Percentiles rank a stretch among this genome's conserved stretches.
Conservation (phyloP, 2,888 invertebrate genomes). For the Rutpela maculata region DNA sequence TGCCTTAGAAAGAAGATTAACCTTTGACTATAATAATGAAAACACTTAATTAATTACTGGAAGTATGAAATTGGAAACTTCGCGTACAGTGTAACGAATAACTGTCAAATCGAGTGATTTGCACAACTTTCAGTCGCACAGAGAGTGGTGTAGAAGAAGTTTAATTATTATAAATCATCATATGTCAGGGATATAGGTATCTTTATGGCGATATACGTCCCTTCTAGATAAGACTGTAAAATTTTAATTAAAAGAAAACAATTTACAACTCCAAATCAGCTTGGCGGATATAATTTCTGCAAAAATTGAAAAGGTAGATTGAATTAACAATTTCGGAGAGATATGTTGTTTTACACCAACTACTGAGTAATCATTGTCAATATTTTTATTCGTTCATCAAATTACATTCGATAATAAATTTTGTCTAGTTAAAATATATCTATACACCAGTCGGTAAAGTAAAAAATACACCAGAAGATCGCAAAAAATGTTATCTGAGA, state of each 20-base stretch:
- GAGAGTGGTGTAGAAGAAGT: slow-evolving; percentile 4
- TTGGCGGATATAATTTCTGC: not conserved
- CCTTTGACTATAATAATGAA: not conserved
- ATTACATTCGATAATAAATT: not conserved
- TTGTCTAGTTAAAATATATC: not conserved
- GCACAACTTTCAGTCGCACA: not conserved
- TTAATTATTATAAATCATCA: slow-evolving; percentile 31
- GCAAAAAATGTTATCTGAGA: no score
- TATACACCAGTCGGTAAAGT: no score
- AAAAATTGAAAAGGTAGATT: slow-evolving; percentile 5
- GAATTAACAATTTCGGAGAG: slow-evolving; percentile 14
- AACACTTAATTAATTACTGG: not conserved
- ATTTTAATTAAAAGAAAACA: slow-evolving; percentile 31
- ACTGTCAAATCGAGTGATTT: slow-evolving; percentile 7
- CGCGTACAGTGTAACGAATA: not conserved
- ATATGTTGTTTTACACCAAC: not conserved
- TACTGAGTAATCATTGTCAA: not conserved
- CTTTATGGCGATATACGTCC: slow-evolving; percentile 13
- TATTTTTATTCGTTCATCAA: not conserved
- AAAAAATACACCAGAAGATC: no score
- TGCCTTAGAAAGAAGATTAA: not conserved
- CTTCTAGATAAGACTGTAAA: slow-evolving; percentile 9
- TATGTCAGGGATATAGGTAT: slow-evolving; percentile 6
- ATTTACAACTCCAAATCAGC: slow-evolving; percentile 5
- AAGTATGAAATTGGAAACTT: slow-evolving; percentile 8